Evolutionary conservation across 2,888 invertebrate species (phyloP), one percentile per base, ranked within the genome.

Genomic region (Archips crataeganus): DNA sequence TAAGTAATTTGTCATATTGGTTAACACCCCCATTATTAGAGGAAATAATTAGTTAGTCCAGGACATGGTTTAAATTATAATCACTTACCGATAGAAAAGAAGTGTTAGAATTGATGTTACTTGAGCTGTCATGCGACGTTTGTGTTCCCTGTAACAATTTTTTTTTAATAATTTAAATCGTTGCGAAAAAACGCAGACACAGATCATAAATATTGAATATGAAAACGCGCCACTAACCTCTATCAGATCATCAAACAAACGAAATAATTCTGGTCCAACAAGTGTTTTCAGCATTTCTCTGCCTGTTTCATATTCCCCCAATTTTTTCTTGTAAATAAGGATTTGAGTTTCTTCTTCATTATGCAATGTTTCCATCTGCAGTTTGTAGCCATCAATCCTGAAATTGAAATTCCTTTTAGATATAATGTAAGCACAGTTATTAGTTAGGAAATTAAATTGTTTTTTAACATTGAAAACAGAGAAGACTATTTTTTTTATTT

Each of bases 321-420:
- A 45, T 23, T 83, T 87, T 61, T 82, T 84, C n/a, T 86, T 83
- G 2, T 78, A 79, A 0, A 83, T 47, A 2, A 81, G 49, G 0
- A 77, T 78, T 57, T 82, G 79, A 15, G 77, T 80, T 15, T 88
- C 86, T 15, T 81, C 78, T n/a, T 89, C 85, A n/a, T 76, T 70
- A 23, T 84, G 80, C 23, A 87, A 32, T 11, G 80, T 81, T 13
- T 85, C 79, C 39, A 83, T 67, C 75, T 88, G 77, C 36, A 85
- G 78, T 32, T 76, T 80, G n/a, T 78, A 82, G 0, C 83, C 49
- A n/a, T 87, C 82, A 69, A 81, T 78, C 79, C 91, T 91, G 83
- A 78, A 85, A 84, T 71, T 74, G 71, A 75, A 70, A 57, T 57
- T 15, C 0, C 9, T 54, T 32, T 57, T 32, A 57, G 32, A 57